Percentiles rank a stretch among this genome's conserved stretches.
These are phyloP conservation scores for Anadara kagoshimensis DNA, from an alignment of 1,140 invertebrate species.

Conservation along the genomic window DNA sequence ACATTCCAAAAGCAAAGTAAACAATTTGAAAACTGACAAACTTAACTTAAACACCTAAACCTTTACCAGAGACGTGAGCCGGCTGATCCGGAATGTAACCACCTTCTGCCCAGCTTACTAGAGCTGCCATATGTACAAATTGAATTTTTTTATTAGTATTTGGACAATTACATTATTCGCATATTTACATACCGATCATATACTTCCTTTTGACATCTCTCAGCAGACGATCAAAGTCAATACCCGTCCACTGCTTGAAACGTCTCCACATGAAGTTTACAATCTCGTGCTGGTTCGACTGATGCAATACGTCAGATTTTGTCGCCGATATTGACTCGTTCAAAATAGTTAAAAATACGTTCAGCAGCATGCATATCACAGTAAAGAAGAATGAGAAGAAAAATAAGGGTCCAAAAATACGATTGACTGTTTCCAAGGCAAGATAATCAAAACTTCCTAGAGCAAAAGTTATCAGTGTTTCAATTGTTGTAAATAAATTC, in stretches of 20 bases:
- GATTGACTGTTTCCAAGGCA: slow-evolving; percentile 43
- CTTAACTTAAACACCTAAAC: no score
- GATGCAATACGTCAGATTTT: slow-evolving; percentile 77
- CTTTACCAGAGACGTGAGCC: no score
- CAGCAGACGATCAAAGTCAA: slow-evolving; percentile 36
- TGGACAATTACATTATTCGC: no score
- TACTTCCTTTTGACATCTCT: slow-evolving; percentile 45
- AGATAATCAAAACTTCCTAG: slow-evolving; percentile 52
- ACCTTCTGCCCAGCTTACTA: no score
- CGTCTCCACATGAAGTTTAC: slow-evolving; percentile 76
- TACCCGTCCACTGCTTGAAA: slow-evolving; percentile 54
- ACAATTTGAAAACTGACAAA: no score
- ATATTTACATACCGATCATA: slow-evolving; percentile 33
- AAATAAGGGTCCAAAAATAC: slow-evolving; percentile 69
- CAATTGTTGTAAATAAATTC: slow-evolving; percentile 68
- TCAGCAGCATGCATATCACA: slow-evolving; percentile 76
- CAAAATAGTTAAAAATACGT: slow-evolving; percentile 78
- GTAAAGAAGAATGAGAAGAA: slow-evolving; percentile 76
- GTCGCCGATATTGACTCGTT: slow-evolving; percentile 74
- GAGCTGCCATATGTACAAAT: no score
- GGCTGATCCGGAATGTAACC: no score
- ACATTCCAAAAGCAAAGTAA: no score
- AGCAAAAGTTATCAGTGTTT: slow-evolving; percentile 56
- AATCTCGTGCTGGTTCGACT: slow-evolving; percentile 80
- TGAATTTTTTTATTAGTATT: no score